Evolutionary conservation across 2,888 invertebrate species (phyloP).

Genomic region (Diogma glabrata): DNA sequence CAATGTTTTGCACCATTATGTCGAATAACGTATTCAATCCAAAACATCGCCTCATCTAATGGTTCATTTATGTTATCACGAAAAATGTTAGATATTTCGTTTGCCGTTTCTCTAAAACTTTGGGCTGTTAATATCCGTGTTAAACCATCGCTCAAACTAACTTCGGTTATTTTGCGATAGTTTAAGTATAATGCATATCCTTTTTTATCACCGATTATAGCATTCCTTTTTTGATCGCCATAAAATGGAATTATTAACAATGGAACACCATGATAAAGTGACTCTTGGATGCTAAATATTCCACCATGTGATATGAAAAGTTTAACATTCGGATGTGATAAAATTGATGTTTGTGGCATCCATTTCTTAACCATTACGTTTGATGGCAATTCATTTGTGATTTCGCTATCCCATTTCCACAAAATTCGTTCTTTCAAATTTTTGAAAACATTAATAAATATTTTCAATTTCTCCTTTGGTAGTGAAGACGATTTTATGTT

Average conservation of each 20-base stretch:
- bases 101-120: slow-evolving; percentile 32
- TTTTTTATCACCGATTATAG: slow-evolving; percentile 29
- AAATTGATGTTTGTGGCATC: slow-evolving; percentile 43
- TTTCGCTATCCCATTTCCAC: slow-evolving; percentile 41
- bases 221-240: slow-evolving; percentile 37
- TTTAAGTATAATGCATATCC: slow-evolving; percentile 33
- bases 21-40: slow-evolving; percentile 46
- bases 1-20: slow-evolving; percentile 35
- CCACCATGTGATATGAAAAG: slow-evolving; percentile 40
- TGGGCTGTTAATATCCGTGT: slow-evolving; percentile 31
- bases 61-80: slow-evolving; percentile 44
- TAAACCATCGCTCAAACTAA: slow-evolving; percentile 30
- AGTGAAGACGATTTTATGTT: slow-evolving; percentile 23
- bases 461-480: background rate
- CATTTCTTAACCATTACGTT: slow-evolving; percentile 40
- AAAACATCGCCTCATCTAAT: slow-evolving; percentile 45
- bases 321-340: slow-evolving; percentile 36
- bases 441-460: slow-evolving; percentile 31
- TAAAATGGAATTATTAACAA: slow-evolving; percentile 37
- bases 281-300: slow-evolving; percentile 36
- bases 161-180: slow-evolving; percentile 31
- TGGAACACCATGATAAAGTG: slow-evolving; percentile 33
- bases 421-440: slow-evolving; percentile 38
- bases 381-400: slow-evolving; percentile 28
- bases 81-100: slow-evolving; percentile 39